Percentiles rank a stretch among this genome's conserved stretches.
These are phyloP conservation scores for Biston stratarius DNA, from an alignment of 2,888 invertebrate species.

Conservation along the genomic window DNA sequence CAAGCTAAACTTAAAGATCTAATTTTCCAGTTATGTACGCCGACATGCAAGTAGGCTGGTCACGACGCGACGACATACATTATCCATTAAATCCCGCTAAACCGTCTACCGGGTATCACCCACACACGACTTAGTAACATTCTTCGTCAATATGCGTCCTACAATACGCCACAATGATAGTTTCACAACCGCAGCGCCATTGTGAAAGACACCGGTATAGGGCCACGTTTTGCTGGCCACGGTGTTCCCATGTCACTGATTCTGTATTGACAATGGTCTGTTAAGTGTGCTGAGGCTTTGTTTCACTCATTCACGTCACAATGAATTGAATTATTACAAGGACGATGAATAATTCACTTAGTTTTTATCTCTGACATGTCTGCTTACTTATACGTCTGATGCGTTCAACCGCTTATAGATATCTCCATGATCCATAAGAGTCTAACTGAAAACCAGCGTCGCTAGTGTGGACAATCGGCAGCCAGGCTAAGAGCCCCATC, in stretches of 20 bases:
- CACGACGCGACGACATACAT: constrained; percentile 26
- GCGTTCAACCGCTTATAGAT: no score
- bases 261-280: constrained; percentile 26
- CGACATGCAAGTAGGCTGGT: constrained; percentile 4
- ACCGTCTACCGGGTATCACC: constrained; percentile 13
- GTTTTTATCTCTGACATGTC: neutral
- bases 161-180: constrained; percentile 41
- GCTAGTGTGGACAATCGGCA: no score
- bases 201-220: constrained; percentile 40
- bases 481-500: no score
- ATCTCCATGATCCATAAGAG: no score
- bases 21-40: neutral
- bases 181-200: constrained; percentile 56
- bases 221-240: constrained; percentile 27
- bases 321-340: constrained; percentile 10
- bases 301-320: constrained; percentile 4
- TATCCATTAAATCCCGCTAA: constrained; percentile 16
- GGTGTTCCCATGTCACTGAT: constrained; percentile 26
- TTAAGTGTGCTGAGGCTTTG: constrained; percentile 13
- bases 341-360: neutral
- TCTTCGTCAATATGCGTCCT: constrained; percentile 25
- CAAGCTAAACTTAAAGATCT: neutral
- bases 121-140: constrained; percentile 19
- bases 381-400: neutral
- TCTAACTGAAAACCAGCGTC: no score